Base-by-base conservation (phyloP, 2,888 invertebrate species). In the Cataglyphis rosenhaueri region DNA sequence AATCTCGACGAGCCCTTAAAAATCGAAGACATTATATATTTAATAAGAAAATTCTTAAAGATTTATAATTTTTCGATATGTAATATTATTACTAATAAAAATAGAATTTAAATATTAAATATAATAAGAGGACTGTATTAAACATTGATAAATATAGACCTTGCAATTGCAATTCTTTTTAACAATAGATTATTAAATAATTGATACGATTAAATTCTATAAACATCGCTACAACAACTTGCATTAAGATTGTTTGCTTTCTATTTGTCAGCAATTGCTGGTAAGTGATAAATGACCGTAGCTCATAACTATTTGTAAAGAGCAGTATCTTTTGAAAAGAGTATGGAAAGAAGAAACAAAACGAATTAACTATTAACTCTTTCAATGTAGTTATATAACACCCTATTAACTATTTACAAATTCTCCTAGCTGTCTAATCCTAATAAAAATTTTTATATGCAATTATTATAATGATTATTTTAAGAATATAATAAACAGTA, bases 1-100 rank as follows among this genome's bases (percentile, higher is more conserved):
- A 74, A 84, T 74, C 83, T 68, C 84, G 90, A 88, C 76, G 83
- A 89, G 62, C 91, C 92, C 32, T 88, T 92, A 65, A 87, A 85
- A 84, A 86, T 92, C 79, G 91, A 92, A 90, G 85, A 92, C 68
- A 92, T 25, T 25, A 25, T 25, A 25, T 25, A 25, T 90, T 92
- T 71, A 93, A 93, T 94, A 92, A 71, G 92, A 59, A 38, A 9
- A 4, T 18, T 48, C 4, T 18, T 41, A 10, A 21, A 44, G 15
- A 70, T 68, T 48, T 25, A 59, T 12, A n/a, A 32, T 8, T 12
- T 5, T n/a, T 15, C 25, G 12, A 18, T 9, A n/a, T 18, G 18
- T 48, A 48, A 6, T 18, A 65, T 15, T 41, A 44, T 41, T 1
- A 12, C 4, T 32, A 25, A 18, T 70, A 21, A 78, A 21, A 12